A percentile compares a stretch with the other conserved stretches of the same genome.
Conservation (phyloP, 2,113 vertebrate species). For the Toxotes chatareus region DNA sequence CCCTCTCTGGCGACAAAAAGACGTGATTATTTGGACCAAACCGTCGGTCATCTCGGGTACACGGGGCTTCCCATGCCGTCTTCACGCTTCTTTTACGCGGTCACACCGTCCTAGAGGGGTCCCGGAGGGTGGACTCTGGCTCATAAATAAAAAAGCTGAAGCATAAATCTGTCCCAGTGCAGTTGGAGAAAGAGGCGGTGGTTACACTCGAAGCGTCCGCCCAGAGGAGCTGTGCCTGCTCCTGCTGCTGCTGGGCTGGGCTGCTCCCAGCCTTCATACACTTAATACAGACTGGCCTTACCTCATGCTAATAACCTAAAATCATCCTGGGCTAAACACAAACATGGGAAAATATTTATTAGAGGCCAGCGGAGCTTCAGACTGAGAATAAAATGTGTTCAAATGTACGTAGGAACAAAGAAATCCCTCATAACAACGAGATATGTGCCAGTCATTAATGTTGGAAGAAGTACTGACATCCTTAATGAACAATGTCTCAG, state of each 20-base stretch:
- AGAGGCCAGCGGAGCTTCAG: not conserved
- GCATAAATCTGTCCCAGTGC: conserved; percentile 73
- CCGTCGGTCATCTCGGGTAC: conserved; percentile 69
- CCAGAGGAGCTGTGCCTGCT: conserved; percentile 65
- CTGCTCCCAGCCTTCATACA: conserved; percentile 55
- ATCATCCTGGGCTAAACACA: not conserved
- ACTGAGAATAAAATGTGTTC: too few species aligned
- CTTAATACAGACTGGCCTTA: conserved; percentile 14
- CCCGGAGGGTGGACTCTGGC: conserved; percentile 52
- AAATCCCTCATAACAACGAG: too few species aligned
- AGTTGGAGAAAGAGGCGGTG: conserved; percentile 79
- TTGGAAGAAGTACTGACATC: too few species aligned
- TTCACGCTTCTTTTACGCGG: conserved; percentile 46
- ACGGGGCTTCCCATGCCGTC: conserved; percentile 72
- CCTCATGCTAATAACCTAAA: conserved; percentile 14
- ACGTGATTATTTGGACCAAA: conserved; percentile 56
- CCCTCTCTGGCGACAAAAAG: conserved; percentile 69
- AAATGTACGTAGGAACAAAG: not conserved
- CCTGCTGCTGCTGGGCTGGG: not conserved
- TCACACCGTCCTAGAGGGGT: conserved; percentile 53
- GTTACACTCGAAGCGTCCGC: conserved; percentile 75
- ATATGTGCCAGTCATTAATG: too few species aligned
- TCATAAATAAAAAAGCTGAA: conserved; percentile 61
- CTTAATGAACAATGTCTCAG: not conserved
- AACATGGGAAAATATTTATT: not conserved